Base-by-base conservation (phyloP, 2,888 invertebrate species). In the Acrobasis suavella region DNA sequence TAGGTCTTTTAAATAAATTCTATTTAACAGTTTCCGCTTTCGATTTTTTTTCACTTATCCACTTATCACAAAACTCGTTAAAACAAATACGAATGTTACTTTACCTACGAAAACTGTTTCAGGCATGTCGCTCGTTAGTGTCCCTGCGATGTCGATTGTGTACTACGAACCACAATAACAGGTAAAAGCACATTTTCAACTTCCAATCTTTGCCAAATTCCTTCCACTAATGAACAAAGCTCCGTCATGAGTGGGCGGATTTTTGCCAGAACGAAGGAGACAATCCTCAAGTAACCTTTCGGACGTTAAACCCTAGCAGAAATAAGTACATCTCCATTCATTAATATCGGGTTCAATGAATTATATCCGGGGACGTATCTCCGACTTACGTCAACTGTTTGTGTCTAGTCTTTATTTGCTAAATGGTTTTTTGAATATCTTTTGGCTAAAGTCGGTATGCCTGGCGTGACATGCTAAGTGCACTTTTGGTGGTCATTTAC, bases 81-180 rank as follows among this genome's bases (percentile, higher is more conserved):
- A 61, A 14, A 67, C 54, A 63, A 73, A 64, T 69, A 62, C 65
- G 65, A 64, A 67, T 65, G 66, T 22, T 73, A 81, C 76, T 74
- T 86, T 89, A 91, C 91, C 91, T 64, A 89, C 79, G 71, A 83
- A 80, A 67, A 89, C 82, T 63, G 81, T 81, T 74, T 88, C 87
- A 80, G 83, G 73, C 89, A 91, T 90, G 76, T 81, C 79, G 83
- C 72, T 78, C 77, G 79, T 82, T 72, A 72, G 75, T 80, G 71
- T 82, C 83, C 81, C 76, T 85, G 74, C 82, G 81, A 72, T 82
- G 85, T 71, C 83, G 78, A 70, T 80, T 82, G 68, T 82, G 77
- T 65, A 87, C 83, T 87, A 86, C 80, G 70, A 85, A 67, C 64
- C 85, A 70, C 63, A 85, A 76, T 64, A 81, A 67, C 74, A 85